Evolutionary conservation across 2,797 vertebrate genomes (phyloP), one percentile per base, ranked within the genome.

Genomic region (Acrossocheilus wenchowensis): DNA sequence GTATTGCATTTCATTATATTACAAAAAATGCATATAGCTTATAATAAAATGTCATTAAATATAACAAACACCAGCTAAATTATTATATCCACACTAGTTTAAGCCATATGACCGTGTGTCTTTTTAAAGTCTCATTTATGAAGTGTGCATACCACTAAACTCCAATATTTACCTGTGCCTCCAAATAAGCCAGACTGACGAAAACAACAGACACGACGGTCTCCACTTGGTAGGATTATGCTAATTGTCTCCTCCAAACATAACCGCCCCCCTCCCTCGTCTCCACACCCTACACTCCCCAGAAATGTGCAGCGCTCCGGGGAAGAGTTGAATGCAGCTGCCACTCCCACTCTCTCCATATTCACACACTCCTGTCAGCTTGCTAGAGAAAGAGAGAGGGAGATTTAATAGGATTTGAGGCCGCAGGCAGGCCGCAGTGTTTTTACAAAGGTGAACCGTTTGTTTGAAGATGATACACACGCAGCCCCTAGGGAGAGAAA

Each of bases 331-430:
- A 81, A 79, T 83, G 83, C 75, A 81, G 81, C 85, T 91, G 72
- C 66, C 75, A 52, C 81, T 87, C 87, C 68, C 78, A 86, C 89
- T 79, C 89, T 89, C 84, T 91, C 87, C 88, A 91, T 89, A 92
- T 91, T 92, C 89, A 90, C 87, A 78, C 48, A 48, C 50, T 82
- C 87, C 78, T 87, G 62, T 77, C 78, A 52, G 73, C 80, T 77
- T 86, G 81, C 72, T 87, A 75, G 68, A 81, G 84, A 87, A 86
- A 72, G 62, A 87, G 79, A 34, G 78, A 86, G 72, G 86, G 23
- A 73, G 81, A 87, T 83, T 90, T 94, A 92, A 94, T 91, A 88
- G 88, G 90, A 92, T 93, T 92, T 93, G 39, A 87, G 84, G 89
- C 92, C 89, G 91, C 82, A 86, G 90, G 91, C 89, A 62, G 71